Evolutionary conservation across 2,888 invertebrate genomes (phyloP).

Genomic region (Lacanobia wlatinum): DNA sequence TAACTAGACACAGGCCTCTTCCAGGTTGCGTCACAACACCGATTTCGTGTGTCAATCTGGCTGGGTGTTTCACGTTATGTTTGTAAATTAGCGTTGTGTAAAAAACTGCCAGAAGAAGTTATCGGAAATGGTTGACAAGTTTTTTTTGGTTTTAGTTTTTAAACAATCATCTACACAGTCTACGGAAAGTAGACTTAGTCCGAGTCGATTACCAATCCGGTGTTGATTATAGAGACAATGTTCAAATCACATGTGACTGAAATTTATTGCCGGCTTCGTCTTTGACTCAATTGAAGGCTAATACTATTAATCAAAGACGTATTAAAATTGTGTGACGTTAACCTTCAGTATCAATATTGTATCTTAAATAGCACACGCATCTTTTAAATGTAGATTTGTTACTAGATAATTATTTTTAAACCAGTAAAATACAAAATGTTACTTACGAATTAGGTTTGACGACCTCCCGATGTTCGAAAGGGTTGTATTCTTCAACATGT

Average conservation of each 20-base stretch:
- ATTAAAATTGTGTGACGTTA: conserved; percentile 26
- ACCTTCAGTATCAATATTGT: conserved; percentile 43
- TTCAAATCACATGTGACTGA: not conserved
- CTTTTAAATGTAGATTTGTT: conserved; percentile 24
- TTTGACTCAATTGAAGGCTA: conserved; percentile 32
- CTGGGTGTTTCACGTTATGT: not conserved
- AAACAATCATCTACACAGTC: not conserved
- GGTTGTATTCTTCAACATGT: conserved; percentile 75
- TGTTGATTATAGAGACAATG: not conserved
- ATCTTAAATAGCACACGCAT: conserved; percentile 27
- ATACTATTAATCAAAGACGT: conserved; percentile 27
- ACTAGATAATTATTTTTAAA: not conserved
- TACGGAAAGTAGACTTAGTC: not conserved
- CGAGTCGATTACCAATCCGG: not conserved
- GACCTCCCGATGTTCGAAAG: conserved; percentile 83
- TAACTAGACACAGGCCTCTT: not conserved
- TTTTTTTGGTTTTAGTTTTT: not conserved
- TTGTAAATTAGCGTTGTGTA: conserved; percentile 27
- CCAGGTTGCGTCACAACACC: not conserved
- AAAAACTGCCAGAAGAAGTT: not conserved
- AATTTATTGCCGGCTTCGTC: conserved; percentile 2
- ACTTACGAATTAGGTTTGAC: conserved; percentile 86
- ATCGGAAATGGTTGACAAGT: not conserved
- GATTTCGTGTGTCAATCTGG: not conserved
- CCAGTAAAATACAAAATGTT: conserved; percentile 14